phyloP scores from a whole-genome alignment of 2,113 vertebrate genomes.

The Tragulus kanchil region DNA sequence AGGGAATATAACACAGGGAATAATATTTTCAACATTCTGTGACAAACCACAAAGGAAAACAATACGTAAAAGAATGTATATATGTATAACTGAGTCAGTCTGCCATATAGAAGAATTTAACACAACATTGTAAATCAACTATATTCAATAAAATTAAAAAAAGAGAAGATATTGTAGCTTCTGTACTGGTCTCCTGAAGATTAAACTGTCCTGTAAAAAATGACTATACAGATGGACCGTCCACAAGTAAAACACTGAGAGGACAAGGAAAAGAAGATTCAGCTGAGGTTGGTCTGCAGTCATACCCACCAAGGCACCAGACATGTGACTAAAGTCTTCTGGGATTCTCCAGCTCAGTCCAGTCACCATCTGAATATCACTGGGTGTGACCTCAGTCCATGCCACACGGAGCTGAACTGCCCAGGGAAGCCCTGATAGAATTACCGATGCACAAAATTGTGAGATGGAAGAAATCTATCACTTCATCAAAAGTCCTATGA shows the following conservation, averaged over 20 bases:
- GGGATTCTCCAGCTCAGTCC: background rate
- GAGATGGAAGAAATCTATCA: background rate
- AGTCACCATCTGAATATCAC: background rate
- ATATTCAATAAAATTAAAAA: background rate
- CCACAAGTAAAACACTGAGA: background rate
- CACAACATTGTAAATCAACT: background rate
- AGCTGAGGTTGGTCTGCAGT: background rate
- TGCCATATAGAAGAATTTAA: background rate
- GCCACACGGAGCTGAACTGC: background rate
- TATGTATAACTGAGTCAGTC: background rate
- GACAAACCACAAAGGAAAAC: background rate
- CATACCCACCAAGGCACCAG: background rate
- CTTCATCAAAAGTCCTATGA: background rate
- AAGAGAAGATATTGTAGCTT: background rate
- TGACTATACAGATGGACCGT: background rate
- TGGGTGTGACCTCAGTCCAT: background rate
- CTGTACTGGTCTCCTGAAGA: background rate
- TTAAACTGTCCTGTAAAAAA: background rate
- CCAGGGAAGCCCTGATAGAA: background rate
- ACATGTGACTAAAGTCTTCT: too few species aligned
- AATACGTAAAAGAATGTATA: background rate
- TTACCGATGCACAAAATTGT: background rate
- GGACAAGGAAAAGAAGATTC: background rate
- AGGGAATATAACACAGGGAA: background rate
- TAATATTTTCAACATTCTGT: background rate